Base-by-base conservation (phyloP, 2,797 vertebrate genomes). In the Phyllotis vaccarum region DNA sequence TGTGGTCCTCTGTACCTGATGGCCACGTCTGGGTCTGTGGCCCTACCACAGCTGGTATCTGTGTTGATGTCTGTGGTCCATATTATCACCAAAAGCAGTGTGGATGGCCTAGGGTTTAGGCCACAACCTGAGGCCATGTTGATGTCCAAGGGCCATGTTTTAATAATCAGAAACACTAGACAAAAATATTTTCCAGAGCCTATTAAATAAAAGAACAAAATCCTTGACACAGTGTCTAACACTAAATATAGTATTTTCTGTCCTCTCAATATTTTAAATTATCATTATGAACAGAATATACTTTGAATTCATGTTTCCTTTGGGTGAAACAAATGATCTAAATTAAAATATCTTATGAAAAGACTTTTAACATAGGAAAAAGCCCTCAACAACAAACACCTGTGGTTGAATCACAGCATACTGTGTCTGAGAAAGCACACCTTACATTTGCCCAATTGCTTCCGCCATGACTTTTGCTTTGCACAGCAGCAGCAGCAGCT, bases 251-350 rank as follows among this genome's bases (percentile, higher is more conserved):
- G 16, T 86, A 56, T 95, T 95, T 95, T 96, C 64, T 91, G 2
- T 90, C 95, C 34, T 93, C 72, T 70, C 92, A 72, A 89, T 91
- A 56, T 58, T 86, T 86, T 80, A 92, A 87, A 62, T 86, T 93
- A 85, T 60, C 29, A 85, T 93, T 85, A 87, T 86, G 58, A 95
- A 19, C 16, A 78, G 52, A 92, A 81, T 49, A 79, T 49, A 85
- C 52, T 89, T 52, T 92, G 46, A 75, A 76, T 58, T 29, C n/a
- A 66, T 54, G 16, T 81, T 95, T 95, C 90, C 91, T 92, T 86
- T 86, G 56, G 34, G 0, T 37, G 8, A 95, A 95, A 75, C 31
- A 58, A 93, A 89, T 80, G 19, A 74, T 64, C 40, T 90, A 46
- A 74, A 90, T 74, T 22, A 86, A 95, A 95, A 89, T 43, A 3